Evolutionary conservation across 2,113 vertebrate genomes (phyloP).

Genomic region (Micronycteris hirsuta): DNA sequence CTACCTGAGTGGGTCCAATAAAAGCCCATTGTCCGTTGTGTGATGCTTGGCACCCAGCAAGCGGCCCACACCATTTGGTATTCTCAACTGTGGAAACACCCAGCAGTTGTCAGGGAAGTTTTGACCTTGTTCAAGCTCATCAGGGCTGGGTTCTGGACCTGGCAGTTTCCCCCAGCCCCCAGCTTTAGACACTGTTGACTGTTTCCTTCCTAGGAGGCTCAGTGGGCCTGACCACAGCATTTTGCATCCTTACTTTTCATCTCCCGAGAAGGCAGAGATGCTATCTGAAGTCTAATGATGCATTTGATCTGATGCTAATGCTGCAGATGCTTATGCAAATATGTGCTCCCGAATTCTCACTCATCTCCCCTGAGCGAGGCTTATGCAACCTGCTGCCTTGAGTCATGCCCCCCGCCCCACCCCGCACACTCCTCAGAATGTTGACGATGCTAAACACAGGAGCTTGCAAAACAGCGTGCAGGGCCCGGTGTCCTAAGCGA

Average conservation of each 20-base stretch:
- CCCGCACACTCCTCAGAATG: background rate
- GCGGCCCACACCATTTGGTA: background rate
- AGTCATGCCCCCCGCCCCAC: background rate
- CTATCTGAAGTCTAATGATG: background rate
- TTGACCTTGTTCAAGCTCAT: background rate
- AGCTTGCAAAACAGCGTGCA: background rate
- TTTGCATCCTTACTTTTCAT: background rate
- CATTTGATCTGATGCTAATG: background rate
- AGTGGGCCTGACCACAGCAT: rapidly evolving
- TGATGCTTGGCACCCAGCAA: background rate
- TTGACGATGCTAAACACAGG: background rate
- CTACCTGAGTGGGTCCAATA: rapidly evolving
- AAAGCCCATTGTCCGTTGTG: background rate
- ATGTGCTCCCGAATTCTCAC: background rate
- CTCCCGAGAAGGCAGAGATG: background rate
- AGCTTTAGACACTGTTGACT: background rate
- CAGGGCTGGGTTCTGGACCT: background rate
- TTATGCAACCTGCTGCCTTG: background rate
- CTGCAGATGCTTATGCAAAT: background rate
- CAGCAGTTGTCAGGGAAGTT: background rate
- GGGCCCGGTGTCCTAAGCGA: background rate
- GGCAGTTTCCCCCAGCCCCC: rapidly evolving
- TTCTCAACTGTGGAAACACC: background rate
- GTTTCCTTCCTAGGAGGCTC: background rate
- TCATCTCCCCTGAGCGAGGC: background rate